Evolutionary conservation across 1,140 invertebrate genomes (phyloP), one percentile per base, ranked within the genome.

Genomic region (Tribolium madens): DNA sequence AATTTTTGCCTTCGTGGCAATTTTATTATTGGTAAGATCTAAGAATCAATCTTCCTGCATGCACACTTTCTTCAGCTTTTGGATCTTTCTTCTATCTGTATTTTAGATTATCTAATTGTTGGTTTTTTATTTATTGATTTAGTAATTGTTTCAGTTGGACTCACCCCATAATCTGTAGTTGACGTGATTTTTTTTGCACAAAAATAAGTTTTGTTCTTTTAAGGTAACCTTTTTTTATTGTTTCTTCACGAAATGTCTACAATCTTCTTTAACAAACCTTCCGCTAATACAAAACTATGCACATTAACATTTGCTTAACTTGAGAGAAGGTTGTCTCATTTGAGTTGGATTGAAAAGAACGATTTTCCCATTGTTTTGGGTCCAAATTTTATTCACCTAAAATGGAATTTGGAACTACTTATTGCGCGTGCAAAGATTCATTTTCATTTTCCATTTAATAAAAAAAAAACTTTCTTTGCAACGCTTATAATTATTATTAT

Each of bases 71-170:
- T 13, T 73, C 31, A 1, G 36, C n/a, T 42, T 42, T n/a, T 42
- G 36, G n/a, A 7, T 2, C n/a, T 26, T 26, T 3, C 18, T 36
- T 36, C 33, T 42, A n/a, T 7, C 2, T 42, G 36, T 42, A 10
- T 42, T n/a, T 42, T 42, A 2, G 36, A 42, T n/a, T 42, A 42
- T 10, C n/a, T 42, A 42, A 12, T 72, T 76, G 42, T 60, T 77
- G 53, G 42, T 47, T 31, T 81, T 80, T 77, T 78, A 68, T 68
- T 81, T 81, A 80, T 78, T 78, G 76, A 81, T 80, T 84, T 83
- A 84, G 82, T 82, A 81, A 79, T 83, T 85, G 82, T 82, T 84
- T 84, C 83, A 85, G 79, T 82, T 82, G 82, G 83, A 84, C 73
- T 80, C 78, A 82, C 79, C 75, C 79, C 77, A 75, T 82, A 80